Conservation (phyloP, 2,888 invertebrate species). For the Stenurella melanura region DNA sequence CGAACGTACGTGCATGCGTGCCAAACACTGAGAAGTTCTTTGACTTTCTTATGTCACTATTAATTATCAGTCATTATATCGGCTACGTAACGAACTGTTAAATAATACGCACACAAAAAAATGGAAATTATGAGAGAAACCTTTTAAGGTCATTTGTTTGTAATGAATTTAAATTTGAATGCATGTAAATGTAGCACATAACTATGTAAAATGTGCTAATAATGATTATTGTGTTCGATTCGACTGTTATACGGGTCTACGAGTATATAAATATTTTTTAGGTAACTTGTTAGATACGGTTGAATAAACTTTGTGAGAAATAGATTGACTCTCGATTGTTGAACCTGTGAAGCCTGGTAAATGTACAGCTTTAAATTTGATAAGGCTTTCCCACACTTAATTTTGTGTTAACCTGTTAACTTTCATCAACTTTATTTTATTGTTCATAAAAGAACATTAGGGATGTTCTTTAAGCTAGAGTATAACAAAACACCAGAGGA, state of each 20-base stretch:
- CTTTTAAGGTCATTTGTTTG: neutral
- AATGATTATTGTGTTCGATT: neutral
- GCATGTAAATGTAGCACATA: slow-evolving; percentile 13
- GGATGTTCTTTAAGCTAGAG: no score
- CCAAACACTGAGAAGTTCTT: slow-evolving; percentile 29
- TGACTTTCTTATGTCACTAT: slow-evolving; percentile 20
- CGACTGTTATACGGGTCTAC: neutral
- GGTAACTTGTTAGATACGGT: slow-evolving; percentile 1
- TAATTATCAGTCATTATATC: slow-evolving; percentile 4
- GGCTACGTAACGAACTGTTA: slow-evolving; percentile 11
- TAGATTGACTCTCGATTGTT: neutral
- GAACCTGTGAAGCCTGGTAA: neutral
- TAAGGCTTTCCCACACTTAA: neutral
- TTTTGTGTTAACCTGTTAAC: neutral
- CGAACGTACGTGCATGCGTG: slow-evolving; percentile 20
- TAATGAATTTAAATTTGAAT: slow-evolving; percentile 15
- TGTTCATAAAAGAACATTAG: no score
- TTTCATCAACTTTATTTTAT: no score
- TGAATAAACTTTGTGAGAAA: slow-evolving; percentile 18
- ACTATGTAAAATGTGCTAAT: slow-evolving; percentile 15
- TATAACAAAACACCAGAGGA: no score
- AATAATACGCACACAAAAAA: neutral
- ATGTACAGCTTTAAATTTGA: neutral
- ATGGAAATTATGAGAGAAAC: neutral
- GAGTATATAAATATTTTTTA: neutral